Evolutionary conservation across 2,113 vertebrate genomes (phyloP).

Genomic region (Percopsis transmontana): DNA sequence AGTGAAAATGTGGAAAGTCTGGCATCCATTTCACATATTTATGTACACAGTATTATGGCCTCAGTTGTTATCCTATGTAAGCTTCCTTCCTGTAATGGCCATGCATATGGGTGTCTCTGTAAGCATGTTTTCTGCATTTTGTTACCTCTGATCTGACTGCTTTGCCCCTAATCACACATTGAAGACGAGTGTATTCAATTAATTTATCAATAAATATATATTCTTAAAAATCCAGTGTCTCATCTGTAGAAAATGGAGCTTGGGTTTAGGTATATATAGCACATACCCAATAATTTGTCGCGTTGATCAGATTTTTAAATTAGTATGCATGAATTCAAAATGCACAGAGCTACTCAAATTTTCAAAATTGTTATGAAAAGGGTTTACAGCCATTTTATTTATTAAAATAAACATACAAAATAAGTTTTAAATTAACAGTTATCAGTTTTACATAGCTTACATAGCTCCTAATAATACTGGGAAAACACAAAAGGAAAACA

Average conservation of each 20-base stretch:
- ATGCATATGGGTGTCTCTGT: conserved; percentile 55
- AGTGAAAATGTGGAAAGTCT: not conserved
- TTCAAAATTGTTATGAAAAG: too few relatives aligned
- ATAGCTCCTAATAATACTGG: too few relatives aligned
- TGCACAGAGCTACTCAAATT: too few relatives aligned
- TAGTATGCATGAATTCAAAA: too few relatives aligned
- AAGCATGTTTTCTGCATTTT: conserved; percentile 67
- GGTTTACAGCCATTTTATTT: too few relatives aligned
- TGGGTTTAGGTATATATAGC: not conserved
- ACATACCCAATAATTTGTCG: not conserved
- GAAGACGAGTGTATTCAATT: conserved; percentile 45
- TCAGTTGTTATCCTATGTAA: conserved; percentile 18
- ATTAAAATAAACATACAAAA: too few relatives aligned
- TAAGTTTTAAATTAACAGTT: too few relatives aligned
- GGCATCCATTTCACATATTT: conserved; percentile 12
- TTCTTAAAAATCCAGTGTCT: conserved; percentile 55
- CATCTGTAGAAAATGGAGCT: conserved; percentile 26
- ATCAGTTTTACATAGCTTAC: too few relatives aligned
- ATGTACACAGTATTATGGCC: conserved; percentile 30
- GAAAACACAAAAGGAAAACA: too few relatives aligned
- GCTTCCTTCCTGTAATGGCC: conserved; percentile 41
- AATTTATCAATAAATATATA: conserved; percentile 70
- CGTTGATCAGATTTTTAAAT: too few relatives aligned
- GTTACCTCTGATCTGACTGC: conserved; percentile 62
- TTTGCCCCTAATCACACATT: conserved; percentile 48